Conservation (phyloP, 2,113 vertebrate genomes). For the Suricata suricatta region DNA sequence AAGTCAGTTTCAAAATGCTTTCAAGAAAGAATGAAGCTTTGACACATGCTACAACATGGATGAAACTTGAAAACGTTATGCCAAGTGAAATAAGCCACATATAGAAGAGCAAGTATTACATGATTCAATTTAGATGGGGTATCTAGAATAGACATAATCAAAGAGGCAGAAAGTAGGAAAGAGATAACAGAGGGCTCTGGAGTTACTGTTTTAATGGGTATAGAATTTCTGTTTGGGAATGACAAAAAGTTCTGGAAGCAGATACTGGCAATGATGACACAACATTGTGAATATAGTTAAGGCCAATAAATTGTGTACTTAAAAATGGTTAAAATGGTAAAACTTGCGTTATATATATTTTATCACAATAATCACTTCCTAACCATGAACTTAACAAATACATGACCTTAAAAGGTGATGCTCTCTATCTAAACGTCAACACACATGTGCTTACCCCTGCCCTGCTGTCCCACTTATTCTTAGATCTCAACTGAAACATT, state of each 20-base stretch:
- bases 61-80: neutral
- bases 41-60: neutral
- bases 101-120: neutral
- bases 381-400: neutral
- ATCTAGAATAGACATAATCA: neutral
- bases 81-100: neutral
- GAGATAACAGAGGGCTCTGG: neutral
- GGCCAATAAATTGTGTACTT: too few relatives aligned
- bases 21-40: neutral
- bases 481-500: neutral
- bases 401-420: neutral
- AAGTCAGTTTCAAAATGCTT: neutral
- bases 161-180: neutral
- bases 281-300: too few relatives aligned
- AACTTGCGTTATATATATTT: neutral
- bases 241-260: too few relatives aligned
- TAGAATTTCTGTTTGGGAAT: neutral
- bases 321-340: neutral
- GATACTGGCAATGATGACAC: too few relatives aligned
- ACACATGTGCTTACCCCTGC: neutral
- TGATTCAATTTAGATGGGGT: neutral
- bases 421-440: neutral
- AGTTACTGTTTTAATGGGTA: neutral
- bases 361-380: neutral
- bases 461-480: neutral